A percentile compares a stretch with the other conserved stretches of the same genome.
Conservation (phyloP, 2,888 invertebrate species). For the Coelopa pilipes region DNA sequence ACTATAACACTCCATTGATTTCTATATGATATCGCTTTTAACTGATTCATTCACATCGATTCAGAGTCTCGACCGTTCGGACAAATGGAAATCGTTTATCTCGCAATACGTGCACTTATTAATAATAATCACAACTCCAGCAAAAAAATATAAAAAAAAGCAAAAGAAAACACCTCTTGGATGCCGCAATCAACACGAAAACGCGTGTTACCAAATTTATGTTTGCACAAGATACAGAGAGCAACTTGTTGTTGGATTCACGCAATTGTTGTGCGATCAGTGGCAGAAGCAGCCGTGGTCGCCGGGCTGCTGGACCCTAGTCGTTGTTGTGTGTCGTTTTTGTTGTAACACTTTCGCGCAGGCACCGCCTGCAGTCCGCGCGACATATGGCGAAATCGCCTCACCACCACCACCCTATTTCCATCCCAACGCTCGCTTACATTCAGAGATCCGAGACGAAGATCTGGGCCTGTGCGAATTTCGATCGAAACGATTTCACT, state of each 20-base stretch:
- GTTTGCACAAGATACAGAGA: background rate
- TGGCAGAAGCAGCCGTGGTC: background rate
- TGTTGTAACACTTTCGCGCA: no score
- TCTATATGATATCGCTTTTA: background rate
- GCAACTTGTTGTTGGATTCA: background rate
- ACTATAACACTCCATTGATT: no score
- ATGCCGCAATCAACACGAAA: background rate
- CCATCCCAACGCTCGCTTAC: background rate
- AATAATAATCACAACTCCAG: slow-evolving; percentile 6
- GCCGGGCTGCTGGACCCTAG: background rate
- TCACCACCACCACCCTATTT: background rate
- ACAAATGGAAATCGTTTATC: slow-evolving; percentile 28
- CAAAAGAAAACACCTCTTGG: background rate
- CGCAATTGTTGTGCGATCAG: background rate
- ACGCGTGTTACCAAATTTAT: slow-evolving; percentile 6
- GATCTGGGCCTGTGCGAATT: slow-evolving; percentile 17
- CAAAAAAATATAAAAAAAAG: background rate
- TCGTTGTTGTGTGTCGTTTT: background rate
- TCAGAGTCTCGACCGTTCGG: background rate
- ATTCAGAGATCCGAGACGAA: no score
- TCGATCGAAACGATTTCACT: slow-evolving; percentile 21
- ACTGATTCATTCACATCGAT: background rate
- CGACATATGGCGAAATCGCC: background rate
- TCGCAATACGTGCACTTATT: slow-evolving; percentile 14
- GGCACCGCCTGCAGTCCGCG: no score